Evolutionary conservation across 2,888 invertebrate genomes (phyloP).

Genomic region (Melanotus villosus): DNA sequence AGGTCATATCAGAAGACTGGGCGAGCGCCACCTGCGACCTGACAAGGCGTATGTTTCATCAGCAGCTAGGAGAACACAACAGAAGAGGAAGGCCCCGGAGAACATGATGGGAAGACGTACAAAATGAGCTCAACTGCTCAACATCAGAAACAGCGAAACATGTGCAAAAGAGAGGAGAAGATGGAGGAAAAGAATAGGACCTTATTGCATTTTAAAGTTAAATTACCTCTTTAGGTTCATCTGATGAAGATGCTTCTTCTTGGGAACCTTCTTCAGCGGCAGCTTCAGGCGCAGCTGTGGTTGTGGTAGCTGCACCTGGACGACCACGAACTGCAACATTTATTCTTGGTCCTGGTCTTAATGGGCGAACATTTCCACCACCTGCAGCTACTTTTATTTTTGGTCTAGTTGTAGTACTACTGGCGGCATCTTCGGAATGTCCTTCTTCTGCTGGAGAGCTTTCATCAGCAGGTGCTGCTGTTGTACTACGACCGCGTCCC

Average conservation of each 20-base stretch:
- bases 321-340: constrained; percentile 73
- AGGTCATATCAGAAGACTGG: no score
- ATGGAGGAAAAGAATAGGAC: no score
- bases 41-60: no score
- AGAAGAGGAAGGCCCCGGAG: no score
- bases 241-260: constrained; percentile 68
- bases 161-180: no score
- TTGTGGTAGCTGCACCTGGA: constrained; percentile 66
- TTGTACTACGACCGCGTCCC: constrained; percentile 61
- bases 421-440: constrained; percentile 49
- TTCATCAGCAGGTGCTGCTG: constrained; percentile 57
- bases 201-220: no score
- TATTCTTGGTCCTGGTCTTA: constrained; percentile 78
- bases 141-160: no score
- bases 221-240: constrained; percentile 61
- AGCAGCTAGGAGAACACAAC: no score
- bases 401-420: constrained; percentile 60
- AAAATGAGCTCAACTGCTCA: no score
- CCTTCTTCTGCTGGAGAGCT: constrained; percentile 53
- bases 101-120: no score
- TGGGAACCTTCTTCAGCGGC: constrained; percentile 65
- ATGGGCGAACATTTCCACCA: constrained; percentile 70
- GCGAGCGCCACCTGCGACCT: no score
- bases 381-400: constrained; percentile 64
- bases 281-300: constrained; percentile 69